Percentiles rank a stretch among this genome's conserved stretches.
Conservation (phyloP, 2,888 invertebrate genomes). For the Andrena marginata region DNA sequence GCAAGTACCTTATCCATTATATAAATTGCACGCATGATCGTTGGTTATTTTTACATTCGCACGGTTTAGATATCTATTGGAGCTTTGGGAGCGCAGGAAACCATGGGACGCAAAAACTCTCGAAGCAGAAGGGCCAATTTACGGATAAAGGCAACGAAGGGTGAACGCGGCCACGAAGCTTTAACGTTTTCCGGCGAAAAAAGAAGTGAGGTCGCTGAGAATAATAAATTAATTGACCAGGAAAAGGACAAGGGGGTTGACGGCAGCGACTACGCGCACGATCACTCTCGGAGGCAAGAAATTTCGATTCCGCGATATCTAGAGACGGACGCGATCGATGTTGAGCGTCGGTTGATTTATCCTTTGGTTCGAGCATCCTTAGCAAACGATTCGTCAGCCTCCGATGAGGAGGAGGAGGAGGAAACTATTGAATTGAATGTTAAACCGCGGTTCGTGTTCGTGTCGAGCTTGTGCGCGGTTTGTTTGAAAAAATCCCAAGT, state of each 20-base stretch:
- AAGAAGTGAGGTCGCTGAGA: too few species aligned
- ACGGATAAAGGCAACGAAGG: not conserved
- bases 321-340: slow-evolving; percentile 14
- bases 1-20: too few species aligned
- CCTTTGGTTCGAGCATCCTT: slow-evolving; percentile 34
- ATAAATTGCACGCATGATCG: not conserved
- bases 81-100: not conserved
- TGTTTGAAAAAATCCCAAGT: slow-evolving; percentile 73
- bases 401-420: slow-evolving; percentile 83
- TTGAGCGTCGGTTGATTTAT: slow-evolving; percentile 49
- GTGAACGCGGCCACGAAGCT: not conserved
- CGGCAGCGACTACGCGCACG: not conserved
- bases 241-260: not conserved
- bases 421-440: slow-evolving; percentile 89
- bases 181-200: not conserved
- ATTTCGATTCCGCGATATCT: not conserved
- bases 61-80: not conserved
- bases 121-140: slow-evolving; percentile 5
- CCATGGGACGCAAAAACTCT: slow-evolving; percentile 65
- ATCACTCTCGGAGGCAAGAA: not conserved
- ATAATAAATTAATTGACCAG: not conserved
- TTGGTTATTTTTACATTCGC: not conserved
- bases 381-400: not conserved
- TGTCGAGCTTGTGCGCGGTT: slow-evolving; percentile 87
- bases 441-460: slow-evolving; percentile 88